phyloP scores from a whole-genome alignment of 2,113 vertebrate species.

The Dasyurus viverrinus region DNA sequence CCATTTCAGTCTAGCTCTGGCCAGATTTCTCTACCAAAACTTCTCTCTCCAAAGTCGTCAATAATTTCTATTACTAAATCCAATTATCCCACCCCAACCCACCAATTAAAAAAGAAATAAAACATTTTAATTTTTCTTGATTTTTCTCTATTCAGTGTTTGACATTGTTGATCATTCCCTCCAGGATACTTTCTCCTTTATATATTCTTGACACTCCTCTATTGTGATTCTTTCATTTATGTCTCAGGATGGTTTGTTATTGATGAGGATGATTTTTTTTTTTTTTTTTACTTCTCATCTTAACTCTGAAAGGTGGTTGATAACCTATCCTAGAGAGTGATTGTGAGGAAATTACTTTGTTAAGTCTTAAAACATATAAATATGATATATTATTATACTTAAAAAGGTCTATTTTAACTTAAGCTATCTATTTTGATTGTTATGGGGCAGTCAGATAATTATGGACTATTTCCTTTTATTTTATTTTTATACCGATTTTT shows the following conservation, averaged over 20 bases:
- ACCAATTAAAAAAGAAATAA: neutral
- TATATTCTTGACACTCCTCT: neutral
- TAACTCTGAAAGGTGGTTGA: neutral
- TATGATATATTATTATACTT: neutral
- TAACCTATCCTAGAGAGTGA: neutral
- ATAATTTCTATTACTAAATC: neutral
- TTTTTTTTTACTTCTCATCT: neutral
- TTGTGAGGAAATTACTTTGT: neutral
- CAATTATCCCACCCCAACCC: neutral
- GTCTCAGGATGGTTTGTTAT: neutral
- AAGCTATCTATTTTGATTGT: neutral
- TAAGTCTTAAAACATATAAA: neutral
- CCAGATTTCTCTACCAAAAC: neutral
- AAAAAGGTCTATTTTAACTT: conserved; percentile 2
- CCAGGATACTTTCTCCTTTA: neutral
- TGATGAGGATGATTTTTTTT: too few species aligned
- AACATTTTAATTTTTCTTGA: neutral
- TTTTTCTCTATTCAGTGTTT: neutral
- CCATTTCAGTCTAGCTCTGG: neutral
- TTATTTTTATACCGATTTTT: conserved; percentile 36
- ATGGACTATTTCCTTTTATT: conserved; percentile 42
- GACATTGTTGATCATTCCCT: neutral
- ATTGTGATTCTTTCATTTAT: neutral
- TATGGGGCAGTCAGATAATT: neutral
- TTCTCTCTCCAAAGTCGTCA: neutral